phyloP scores from a whole-genome alignment of 1,140 invertebrate species.

The Plectus sambesii region DNA sequence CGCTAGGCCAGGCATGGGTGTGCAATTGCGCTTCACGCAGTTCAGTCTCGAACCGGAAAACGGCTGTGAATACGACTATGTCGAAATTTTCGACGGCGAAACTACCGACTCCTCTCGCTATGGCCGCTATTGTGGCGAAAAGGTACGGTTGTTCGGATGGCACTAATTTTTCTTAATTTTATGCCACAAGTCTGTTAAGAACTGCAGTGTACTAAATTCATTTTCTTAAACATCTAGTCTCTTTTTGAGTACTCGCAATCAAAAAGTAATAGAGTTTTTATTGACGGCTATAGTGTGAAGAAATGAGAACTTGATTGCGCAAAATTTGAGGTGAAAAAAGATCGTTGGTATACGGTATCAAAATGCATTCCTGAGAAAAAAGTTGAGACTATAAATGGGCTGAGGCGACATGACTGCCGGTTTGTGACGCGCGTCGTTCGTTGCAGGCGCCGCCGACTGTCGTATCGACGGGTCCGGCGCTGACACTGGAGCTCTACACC shows the following conservation, averaged over 20 bases:
- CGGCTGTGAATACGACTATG: constrained; percentile 29
- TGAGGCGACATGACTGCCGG: not conserved
- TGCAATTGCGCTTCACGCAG: constrained; percentile 22
- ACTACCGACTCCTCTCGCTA: constrained; percentile 10
- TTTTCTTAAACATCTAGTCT: not conserved
- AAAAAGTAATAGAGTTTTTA: constrained; percentile 5
- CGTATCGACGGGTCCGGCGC: constrained; percentile 11
- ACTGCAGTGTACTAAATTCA: not conserved
- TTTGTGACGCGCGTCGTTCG: not conserved
- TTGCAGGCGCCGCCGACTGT: constrained; percentile 19
- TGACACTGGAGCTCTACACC: constrained; percentile 20
- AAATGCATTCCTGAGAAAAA: not conserved
- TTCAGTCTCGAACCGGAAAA: constrained; percentile 25
- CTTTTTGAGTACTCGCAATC: not conserved
- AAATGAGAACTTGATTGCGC: not conserved
- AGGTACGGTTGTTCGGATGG: not conserved
- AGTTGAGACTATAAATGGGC: not conserved
- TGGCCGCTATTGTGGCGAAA: constrained; percentile 25
- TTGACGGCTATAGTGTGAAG: constrained; percentile 4
- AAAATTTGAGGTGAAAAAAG: not conserved
- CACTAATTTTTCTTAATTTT: not conserved
- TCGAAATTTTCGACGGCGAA: constrained; percentile 25
- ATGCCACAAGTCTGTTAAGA: not conserved
- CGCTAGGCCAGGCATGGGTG: constrained; percentile 5
- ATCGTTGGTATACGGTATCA: too few relatives aligned